Evolutionary conservation across 2,888 invertebrate genomes (phyloP).

Genomic region (Drosophila maculinotata): DNA sequence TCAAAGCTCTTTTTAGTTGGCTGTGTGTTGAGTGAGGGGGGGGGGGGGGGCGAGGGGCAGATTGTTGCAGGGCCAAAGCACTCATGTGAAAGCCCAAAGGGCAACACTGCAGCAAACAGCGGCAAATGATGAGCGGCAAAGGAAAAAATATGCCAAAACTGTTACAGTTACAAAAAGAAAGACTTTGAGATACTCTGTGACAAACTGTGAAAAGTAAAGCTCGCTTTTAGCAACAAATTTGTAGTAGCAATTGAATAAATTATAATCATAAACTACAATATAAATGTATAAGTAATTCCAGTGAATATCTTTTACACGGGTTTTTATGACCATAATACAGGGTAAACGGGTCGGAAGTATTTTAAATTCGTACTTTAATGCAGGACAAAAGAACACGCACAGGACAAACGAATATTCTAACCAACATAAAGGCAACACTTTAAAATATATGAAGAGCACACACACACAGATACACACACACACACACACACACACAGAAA

Average conservation of each 20-base stretch:
- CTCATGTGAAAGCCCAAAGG: conserved; percentile 56
- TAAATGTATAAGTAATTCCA: no score
- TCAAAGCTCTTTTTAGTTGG: conserved; percentile 36
- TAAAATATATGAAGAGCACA: conserved; percentile 41
- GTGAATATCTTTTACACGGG: no score
- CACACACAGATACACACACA: conserved; percentile 3
- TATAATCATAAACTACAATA: no score
- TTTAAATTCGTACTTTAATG: conserved; percentile 15
- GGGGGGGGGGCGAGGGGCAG: neutral
- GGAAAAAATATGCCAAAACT: neutral
- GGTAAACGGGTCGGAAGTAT: neutral
- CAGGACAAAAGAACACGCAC: conserved; percentile 21
- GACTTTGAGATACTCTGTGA: conserved; percentile 1
- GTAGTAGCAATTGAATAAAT: no score
- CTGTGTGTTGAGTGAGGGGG: neutral
- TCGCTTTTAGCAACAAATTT: no score
- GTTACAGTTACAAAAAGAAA: conserved; percentile 4
- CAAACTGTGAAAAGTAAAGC: neutral
- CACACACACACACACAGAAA: conserved; percentile 6
- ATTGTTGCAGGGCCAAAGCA: conserved; percentile 22
- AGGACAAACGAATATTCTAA: conserved; percentile 32
- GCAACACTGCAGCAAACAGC: conserved; percentile 43
- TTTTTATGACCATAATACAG: no score
- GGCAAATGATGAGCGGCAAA: conserved; percentile 48
- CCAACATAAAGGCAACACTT: conserved; percentile 56